Percentiles rank a stretch among this genome's conserved stretches.
Evolutionary conservation across 23 tunicate genomes (phyloP).

Genomic region (Styela plicata): DNA sequence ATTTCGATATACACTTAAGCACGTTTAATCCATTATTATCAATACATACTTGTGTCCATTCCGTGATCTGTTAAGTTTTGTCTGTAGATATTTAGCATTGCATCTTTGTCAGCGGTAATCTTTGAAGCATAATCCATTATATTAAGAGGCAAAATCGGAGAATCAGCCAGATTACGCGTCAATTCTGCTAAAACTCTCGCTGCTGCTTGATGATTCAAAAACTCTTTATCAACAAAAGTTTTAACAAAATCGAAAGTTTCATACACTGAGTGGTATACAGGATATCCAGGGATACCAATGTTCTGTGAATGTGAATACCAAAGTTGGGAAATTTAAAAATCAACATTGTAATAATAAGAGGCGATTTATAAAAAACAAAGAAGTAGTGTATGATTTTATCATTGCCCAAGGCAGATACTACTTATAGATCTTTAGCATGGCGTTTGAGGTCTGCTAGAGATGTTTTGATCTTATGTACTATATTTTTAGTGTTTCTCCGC

Average conservation of each 20-base stretch:
- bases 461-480: no score
- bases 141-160: constrained; percentile 54
- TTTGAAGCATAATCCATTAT: constrained; percentile 31
- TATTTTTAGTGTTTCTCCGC: no score
- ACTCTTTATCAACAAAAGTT: constrained; percentile 55
- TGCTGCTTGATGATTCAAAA: constrained; percentile 56
- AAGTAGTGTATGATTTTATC: no score
- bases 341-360: no score
- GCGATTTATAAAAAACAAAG: no score
- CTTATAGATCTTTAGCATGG: no score
- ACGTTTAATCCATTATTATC: background rate
- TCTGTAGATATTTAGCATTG: constrained; percentile 14
- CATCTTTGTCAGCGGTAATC: constrained; percentile 21
- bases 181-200: constrained; percentile 50
- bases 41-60: constrained; percentile 39
- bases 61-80: constrained; percentile 34
- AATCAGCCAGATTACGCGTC: constrained; percentile 46
- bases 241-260: constrained; percentile 57
- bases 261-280: constrained; percentile 77
- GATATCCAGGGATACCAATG: constrained; percentile 46
- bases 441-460: no score
- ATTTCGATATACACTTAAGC: no score
- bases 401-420: no score
- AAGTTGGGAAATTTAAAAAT: no score
- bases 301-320: constrained; percentile 33